Evolutionary conservation across 2,113 vertebrate genomes (phyloP), one percentile per base, ranked within the genome.

Genomic region (Montifringilla adamsi): DNA sequence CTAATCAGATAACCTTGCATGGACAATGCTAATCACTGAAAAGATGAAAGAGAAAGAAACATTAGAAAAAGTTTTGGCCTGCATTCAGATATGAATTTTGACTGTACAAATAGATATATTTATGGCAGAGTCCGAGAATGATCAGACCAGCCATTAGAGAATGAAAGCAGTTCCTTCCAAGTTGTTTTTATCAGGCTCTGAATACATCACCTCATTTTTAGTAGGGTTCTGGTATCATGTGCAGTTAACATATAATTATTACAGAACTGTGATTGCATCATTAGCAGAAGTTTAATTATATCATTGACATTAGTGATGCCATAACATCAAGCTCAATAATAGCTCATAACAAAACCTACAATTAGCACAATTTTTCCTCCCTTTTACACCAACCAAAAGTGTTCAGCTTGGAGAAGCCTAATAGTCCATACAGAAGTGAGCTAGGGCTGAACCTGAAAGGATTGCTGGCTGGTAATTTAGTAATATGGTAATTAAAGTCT

Each of bases 211-310:
- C 78, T 91, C 87, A 95, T 94, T 96, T 96, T 96, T 82, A 95
- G 90, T 12, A 95, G 50, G 84, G 85, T 92, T 94, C 93, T 93
- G 88, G 83, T 94, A 96, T 96, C 94, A 79, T 95, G 79, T 66
- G 83, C 86, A 58, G 80, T 92, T 90, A 96, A 94, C 11, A 0
- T 92, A 27, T 94, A 92, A 96, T 96, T 97, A 96, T 90, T 96
- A 91, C 44, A 94, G 84, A 93, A 94, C 70, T 47, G 52, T 90
- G 94, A 96, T 64, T 96, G 94, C 95, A 87, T 96, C 66, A 1
- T 95, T 95, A 96, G 91, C 82, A 91, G 91, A 91, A 96, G 92
- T 94, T 97, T 96, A 96, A 96, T 96, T 97, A 92, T 83, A 96
- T 96, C 95, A 96, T 94, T 96, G 94, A 96, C 94, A 96, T 94